These are phyloP conservation scores for Perodicticus potto DNA, from an alignment of 2,797 vertebrate species.

Conservation along the genomic window DNA sequence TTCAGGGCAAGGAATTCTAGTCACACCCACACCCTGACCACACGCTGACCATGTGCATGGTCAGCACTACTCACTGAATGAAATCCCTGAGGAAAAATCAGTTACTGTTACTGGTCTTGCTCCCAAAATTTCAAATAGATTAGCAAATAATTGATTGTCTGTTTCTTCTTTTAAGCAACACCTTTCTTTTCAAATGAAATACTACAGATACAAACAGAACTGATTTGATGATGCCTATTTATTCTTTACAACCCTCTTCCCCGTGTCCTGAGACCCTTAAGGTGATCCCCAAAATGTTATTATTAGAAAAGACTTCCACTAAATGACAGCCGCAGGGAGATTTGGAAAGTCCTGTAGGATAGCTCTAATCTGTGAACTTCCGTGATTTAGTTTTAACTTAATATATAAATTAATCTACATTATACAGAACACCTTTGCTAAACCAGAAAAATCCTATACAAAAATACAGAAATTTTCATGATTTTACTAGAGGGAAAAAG, in stretches of 20 bases:
- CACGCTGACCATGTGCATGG: rapidly evolving
- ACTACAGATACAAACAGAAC: neutral
- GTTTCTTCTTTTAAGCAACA: neutral
- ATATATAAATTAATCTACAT: neutral
- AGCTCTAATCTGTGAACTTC: neutral
- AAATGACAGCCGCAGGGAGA: neutral
- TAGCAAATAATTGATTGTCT: neutral
- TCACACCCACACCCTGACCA: neutral
- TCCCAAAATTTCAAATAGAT: neutral
- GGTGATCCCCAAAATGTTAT: neutral
- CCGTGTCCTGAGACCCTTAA: neutral
- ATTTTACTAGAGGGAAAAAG: neutral
- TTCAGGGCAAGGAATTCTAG: neutral
- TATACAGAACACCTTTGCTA: neutral
- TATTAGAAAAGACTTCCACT: neutral
- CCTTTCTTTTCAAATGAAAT: neutral
- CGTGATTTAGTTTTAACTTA: slow-evolving; percentile 1
- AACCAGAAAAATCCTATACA: neutral
- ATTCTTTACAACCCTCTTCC: neutral
- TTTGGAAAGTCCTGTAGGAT: neutral
- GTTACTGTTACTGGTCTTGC: neutral
- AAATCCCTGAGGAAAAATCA: neutral
- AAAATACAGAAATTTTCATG: neutral
- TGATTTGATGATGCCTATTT: neutral
- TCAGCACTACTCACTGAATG: neutral